These are phyloP conservation scores for Andrena minutula DNA, from an alignment of 2,888 invertebrate species.

Conservation along the genomic window DNA sequence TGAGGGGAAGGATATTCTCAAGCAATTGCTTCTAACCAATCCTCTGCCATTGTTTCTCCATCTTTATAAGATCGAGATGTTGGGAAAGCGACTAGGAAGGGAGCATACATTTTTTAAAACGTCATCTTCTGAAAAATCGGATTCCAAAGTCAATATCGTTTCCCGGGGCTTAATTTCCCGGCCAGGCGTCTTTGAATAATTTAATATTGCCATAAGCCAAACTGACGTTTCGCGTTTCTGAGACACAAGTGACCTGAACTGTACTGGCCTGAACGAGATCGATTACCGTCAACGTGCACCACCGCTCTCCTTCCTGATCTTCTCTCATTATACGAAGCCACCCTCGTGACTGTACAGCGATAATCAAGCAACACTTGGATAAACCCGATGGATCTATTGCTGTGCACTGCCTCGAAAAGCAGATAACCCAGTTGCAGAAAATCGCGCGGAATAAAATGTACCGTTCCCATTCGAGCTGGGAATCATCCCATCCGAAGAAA, in stretches of 20 bases:
- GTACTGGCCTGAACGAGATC: constrained; percentile 21
- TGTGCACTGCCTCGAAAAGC: constrained; percentile 49
- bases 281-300: constrained; percentile 23
- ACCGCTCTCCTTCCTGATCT: constrained; percentile 7
- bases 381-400: constrained; percentile 50
- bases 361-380: constrained; percentile 60
- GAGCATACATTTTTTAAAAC: neutral
- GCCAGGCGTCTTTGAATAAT: constrained; percentile 7
- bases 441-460: constrained; percentile 24
- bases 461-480: neutral
- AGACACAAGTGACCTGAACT: neutral
- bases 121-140: constrained; percentile 3
- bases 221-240: neutral
- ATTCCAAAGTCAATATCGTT: neutral
- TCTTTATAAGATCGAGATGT: neutral
- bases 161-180: neutral
- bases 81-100: neutral
- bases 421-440: constrained; percentile 57
- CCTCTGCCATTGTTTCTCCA: neutral
- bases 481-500: constrained; percentile 16
- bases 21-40: neutral
- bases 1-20: constrained; percentile 17
- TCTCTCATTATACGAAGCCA: constrained; percentile 40
- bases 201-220: neutral
- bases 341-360: constrained; percentile 34